Evolutionary conservation across 2,113 vertebrate genomes (phyloP).

Genomic region (Mustela nigripes): DNA sequence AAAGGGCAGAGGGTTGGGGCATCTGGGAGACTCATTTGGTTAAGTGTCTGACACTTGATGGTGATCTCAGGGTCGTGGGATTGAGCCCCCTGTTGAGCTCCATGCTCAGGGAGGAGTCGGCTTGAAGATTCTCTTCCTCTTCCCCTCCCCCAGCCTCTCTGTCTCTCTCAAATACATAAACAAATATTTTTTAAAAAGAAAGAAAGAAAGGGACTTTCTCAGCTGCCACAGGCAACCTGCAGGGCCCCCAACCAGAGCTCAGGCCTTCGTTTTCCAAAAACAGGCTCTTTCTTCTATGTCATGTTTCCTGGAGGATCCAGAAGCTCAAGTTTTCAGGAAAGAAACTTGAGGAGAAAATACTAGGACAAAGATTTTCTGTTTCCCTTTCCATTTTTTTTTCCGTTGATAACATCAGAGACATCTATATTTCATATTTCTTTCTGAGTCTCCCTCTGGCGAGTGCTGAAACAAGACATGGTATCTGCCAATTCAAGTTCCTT

Average conservation of each 20-base stretch:
- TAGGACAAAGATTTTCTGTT: neutral
- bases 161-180: neutral
- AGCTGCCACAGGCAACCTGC: neutral
- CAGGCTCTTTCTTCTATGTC: neutral
- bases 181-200: neutral
- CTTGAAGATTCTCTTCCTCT: neutral
- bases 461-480: neutral
- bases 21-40: neutral
- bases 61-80: neutral
- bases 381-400: neutral
- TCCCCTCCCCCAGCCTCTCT: neutral
- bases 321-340: conserved; percentile 23
- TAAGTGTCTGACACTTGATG: neutral
- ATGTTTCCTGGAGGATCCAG: neutral
- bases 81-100: neutral
- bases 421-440: conserved; percentile 28
- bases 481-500: neutral
- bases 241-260: neutral
- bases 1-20: neutral
- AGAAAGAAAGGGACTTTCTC: neutral
- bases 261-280: neutral
- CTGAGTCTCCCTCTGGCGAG: neutral
- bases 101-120: neutral
- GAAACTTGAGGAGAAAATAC: neutral
- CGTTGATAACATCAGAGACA: neutral